A percentile compares a stretch with the other conserved stretches of the same genome.
Conservation (phyloP, 2,888 invertebrate genomes). For the Tachystola acroxantha region DNA sequence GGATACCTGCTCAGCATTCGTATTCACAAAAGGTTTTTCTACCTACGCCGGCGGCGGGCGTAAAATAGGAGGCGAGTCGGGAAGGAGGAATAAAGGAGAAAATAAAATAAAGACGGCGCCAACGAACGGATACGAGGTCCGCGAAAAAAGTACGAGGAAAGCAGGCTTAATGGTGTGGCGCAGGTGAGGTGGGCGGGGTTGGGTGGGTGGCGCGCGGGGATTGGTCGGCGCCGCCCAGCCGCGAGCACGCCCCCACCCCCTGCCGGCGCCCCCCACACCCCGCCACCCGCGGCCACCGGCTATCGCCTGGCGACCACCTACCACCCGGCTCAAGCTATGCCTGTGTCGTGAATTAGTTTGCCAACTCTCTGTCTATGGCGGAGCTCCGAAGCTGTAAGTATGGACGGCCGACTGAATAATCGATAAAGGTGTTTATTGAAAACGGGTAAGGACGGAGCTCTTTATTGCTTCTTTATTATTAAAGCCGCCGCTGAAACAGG, state of each 20-base stretch:
- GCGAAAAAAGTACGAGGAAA: slow-evolving; percentile 74
- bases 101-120: slow-evolving; percentile 77
- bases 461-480: slow-evolving; percentile 76
- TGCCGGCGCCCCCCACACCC: slow-evolving; percentile 25
- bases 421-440: slow-evolving; percentile 79
- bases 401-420: slow-evolving; percentile 76
- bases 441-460: slow-evolving; percentile 73
- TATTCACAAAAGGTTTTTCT: slow-evolving; percentile 76
- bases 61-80: slow-evolving; percentile 71
- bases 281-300: slow-evolving; percentile 60
- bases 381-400: slow-evolving; percentile 73
- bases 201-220: slow-evolving; percentile 64
- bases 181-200: slow-evolving; percentile 75
- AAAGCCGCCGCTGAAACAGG: slow-evolving; percentile 41
- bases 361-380: slow-evolving; percentile 78
- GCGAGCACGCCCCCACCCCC: slow-evolving; percentile 49
- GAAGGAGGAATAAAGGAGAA: slow-evolving; percentile 76
- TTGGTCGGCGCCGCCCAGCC: slow-evolving; percentile 74
- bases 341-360: slow-evolving; percentile 78
- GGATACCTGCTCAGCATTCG: slow-evolving; percentile 74
- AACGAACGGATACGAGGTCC: slow-evolving; percentile 72
- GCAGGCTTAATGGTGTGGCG: slow-evolving; percentile 72
- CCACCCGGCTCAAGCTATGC: slow-evolving; percentile 72
- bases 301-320: slow-evolving; percentile 66
- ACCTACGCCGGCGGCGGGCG: slow-evolving; percentile 70